Evolutionary conservation across 2,888 invertebrate genomes (phyloP), one percentile per base, ranked within the genome.

Genomic region (Cetonia aurata): DNA sequence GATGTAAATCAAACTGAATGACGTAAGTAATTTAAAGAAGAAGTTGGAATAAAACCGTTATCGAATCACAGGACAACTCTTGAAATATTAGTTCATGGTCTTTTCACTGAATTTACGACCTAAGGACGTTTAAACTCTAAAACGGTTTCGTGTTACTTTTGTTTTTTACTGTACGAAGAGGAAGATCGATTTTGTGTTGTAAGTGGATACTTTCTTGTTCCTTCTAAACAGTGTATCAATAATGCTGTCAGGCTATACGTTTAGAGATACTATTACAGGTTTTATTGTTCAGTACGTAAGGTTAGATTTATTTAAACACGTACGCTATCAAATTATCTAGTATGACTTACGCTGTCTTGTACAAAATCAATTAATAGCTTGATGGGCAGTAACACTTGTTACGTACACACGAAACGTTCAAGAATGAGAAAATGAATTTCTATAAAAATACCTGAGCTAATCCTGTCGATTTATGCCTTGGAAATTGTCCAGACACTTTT

Each of bases 1-100:
- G 66, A 65, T 73, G 79, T 81, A 81, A 80, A 81, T 81, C 79
- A 79, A 73, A 68, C 67, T 53, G 68, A 69, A 69, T 74, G 75
- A 74, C 75, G 75, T 71, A 62, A 68, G 76, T 76, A 80, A 80
- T 80, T 79, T 79, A 77, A 62, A 15, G 60, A 52, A 69, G 73
- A 76, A 52, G 62, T 65, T 65, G 50, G 62, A 65, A 65, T 65
- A 65, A 65, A 65, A 65, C 52, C 50, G 62, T 50, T 65, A 65
- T 65, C 62, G 62, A 50, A 65, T 65, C 50, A 65, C 37, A 65
- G 52, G 62, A 65, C 62, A 65, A 65, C 62, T 52, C 62, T 65
- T 50, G 62, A 65, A 65, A 65, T 65, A 65, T 65, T 50, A 50
- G 62, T 37, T 65, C 62, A 48, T 50, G 41, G n/a, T 65, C 17